Conservation (phyloP, 2,797 vertebrate genomes). For the Lepus townsendii region DNA sequence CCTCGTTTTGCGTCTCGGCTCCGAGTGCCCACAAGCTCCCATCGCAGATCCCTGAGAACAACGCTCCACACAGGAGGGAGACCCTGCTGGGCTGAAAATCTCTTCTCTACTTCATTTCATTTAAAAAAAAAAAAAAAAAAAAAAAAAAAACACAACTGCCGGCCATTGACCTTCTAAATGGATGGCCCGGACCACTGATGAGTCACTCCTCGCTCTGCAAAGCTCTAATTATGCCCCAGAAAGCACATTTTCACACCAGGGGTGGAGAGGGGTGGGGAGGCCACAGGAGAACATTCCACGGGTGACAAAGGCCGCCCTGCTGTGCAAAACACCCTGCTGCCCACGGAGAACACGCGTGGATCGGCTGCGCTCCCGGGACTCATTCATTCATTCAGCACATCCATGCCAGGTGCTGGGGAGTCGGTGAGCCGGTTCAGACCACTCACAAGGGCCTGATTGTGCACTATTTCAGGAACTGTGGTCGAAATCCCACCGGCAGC, state of each 20-base stretch:
- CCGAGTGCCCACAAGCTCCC: neutral
- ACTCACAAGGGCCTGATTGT: neutral
- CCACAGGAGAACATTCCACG: neutral
- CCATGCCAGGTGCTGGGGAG: too few species aligned
- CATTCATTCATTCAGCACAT: neutral
- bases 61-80: neutral
- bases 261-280: too few species aligned
- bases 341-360: too few species aligned
- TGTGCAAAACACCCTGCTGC: neutral
- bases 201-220: neutral
- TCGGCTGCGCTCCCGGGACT: too few species aligned
- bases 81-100: neutral
- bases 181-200: neutral
- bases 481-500: neutral
- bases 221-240: neutral
- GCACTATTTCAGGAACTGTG: neutral
- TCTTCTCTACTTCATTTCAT: conserved; percentile 20
- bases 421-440: fast-evolving
- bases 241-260: neutral
- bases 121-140: neutral
- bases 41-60: neutral
- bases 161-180: neutral
- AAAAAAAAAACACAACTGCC: neutral
- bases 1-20: neutral
- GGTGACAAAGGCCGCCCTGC: neutral